Conservation (phyloP, 2,888 invertebrate genomes). For the Tenthredo distinguenda region DNA sequence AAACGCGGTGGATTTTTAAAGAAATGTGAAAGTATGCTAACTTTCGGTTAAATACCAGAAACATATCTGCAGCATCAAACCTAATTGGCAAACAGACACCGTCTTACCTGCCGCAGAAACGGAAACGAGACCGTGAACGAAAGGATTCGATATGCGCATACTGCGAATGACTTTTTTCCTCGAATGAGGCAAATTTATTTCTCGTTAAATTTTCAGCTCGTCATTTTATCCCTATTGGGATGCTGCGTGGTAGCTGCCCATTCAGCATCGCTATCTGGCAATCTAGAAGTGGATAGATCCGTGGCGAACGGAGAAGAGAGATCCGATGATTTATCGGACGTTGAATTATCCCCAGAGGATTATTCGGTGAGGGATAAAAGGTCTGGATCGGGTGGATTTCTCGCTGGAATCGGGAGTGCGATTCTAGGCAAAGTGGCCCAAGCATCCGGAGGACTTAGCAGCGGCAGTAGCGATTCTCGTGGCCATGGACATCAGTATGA, state of each 20-base stretch:
- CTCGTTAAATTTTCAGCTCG: slow-evolving; percentile 61
- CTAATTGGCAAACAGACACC: background rate
- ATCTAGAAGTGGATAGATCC: slow-evolving; percentile 59
- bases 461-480: slow-evolving; percentile 64
- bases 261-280: slow-evolving; percentile 56
- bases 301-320: slow-evolving; percentile 43
- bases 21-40: background rate
- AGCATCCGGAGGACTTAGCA: slow-evolving; percentile 64
- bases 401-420: slow-evolving; percentile 72
- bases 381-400: slow-evolving; percentile 66
- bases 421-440: slow-evolving; percentile 71
- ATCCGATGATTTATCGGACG: slow-evolving; percentile 57
- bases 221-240: slow-evolving; percentile 63
- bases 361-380: slow-evolving; percentile 65
- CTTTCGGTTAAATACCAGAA: slow-evolving; percentile 32
- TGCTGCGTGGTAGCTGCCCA: slow-evolving; percentile 60
- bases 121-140: background rate
- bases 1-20: background rate
- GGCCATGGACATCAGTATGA: slow-evolving; percentile 59
- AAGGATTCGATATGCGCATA: too few species aligned
- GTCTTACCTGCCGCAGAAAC: background rate
- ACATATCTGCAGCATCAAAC: background rate
- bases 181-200: background rate
- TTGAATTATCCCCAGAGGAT: slow-evolving; percentile 30
- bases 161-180: background rate